phyloP scores from a whole-genome alignment of 2,113 vertebrate species.

The Platichthys flesus region DNA sequence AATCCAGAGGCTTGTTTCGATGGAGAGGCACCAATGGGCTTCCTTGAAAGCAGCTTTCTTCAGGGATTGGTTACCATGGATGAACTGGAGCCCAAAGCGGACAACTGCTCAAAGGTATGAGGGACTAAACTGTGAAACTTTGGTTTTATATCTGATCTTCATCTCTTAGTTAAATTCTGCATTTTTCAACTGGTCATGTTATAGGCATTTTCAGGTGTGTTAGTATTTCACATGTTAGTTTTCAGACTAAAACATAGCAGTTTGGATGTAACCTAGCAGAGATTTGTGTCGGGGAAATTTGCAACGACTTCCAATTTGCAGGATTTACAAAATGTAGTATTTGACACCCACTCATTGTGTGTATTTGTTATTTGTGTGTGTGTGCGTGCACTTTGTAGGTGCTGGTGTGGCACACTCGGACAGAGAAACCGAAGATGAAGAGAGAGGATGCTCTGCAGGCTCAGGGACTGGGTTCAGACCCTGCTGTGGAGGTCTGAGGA shows the following conservation, averaged over 20 bases:
- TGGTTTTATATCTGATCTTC: no score
- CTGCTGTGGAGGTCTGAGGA: conserved; percentile 86
- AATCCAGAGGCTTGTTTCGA: conserved; percentile 87
- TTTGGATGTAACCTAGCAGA: no score
- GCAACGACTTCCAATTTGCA: no score
- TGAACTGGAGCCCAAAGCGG: conserved; percentile 90
- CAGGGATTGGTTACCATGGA: conserved; percentile 87
- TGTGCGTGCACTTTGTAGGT: conserved; percentile 77
- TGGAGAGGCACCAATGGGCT: conserved; percentile 87
- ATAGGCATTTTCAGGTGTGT: no score
- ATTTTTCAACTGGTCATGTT: no score
- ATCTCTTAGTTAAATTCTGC: no score
- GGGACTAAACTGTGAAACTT: neutral
- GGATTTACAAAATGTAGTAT: no score
- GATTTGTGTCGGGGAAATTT: no score
- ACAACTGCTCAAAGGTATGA: conserved; percentile 88
- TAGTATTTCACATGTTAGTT: no score
- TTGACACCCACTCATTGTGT: no score
- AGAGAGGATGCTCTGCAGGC: conserved; percentile 89
- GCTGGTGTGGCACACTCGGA: conserved; percentile 93
- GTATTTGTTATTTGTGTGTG: neutral
- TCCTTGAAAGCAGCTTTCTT: conserved; percentile 91
- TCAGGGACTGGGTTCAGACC: conserved; percentile 90
- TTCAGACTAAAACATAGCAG: no score
- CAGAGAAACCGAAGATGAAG: conserved; percentile 95